Conservation (phyloP, 2,797 vertebrate species). For the Onychomys arenicola region DNA sequence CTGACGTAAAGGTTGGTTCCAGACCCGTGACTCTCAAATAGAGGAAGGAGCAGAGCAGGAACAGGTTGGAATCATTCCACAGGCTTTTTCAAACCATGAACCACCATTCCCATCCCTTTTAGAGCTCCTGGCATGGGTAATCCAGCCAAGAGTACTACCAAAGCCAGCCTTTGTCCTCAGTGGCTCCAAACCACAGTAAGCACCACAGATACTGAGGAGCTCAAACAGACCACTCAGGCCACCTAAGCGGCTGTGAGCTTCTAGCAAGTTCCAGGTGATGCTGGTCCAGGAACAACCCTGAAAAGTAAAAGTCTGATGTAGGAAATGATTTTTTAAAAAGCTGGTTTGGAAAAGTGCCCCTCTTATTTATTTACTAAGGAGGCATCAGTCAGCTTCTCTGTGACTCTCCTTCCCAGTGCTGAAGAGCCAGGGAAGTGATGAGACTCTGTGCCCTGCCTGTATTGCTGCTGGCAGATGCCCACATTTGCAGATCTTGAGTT, state of each 20-base stretch:
- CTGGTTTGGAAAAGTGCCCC: background rate
- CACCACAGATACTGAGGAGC: background rate
- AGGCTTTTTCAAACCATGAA: background rate
- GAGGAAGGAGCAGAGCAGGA: background rate
- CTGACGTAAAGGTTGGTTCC: background rate
- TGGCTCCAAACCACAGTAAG: background rate
- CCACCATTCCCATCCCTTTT: background rate
- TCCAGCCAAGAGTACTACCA: background rate
- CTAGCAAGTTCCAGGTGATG: background rate
- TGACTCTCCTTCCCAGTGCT: background rate
- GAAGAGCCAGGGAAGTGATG: background rate
- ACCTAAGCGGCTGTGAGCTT: background rate
- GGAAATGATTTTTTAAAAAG: background rate
- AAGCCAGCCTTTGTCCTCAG: background rate
- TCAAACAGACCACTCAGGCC: background rate
- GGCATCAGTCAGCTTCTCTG: background rate
- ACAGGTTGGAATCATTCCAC: background rate
- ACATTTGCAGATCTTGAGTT: fast-evolving
- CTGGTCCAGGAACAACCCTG: background rate
- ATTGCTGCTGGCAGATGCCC: fast-evolving
- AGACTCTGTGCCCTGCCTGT: background rate
- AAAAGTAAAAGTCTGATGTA: background rate
- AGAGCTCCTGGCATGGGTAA: background rate
- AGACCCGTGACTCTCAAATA: background rate
- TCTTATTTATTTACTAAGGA: background rate